phyloP scores from a whole-genome alignment of 2,113 vertebrate genomes.

The Caranx melampygus region DNA sequence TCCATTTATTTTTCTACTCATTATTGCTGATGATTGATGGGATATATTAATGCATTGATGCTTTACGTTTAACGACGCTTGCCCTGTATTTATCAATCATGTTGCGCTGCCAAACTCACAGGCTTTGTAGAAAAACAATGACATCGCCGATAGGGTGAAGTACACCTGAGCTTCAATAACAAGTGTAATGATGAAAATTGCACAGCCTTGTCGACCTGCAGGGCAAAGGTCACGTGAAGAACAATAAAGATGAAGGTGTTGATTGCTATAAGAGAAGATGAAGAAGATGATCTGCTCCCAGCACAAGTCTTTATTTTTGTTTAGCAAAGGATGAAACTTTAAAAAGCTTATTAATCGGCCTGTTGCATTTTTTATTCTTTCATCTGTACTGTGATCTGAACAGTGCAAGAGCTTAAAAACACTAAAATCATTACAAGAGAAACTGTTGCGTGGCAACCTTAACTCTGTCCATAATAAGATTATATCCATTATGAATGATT shows the following conservation, averaged over 20 bases:
- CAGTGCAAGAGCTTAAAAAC: neutral
- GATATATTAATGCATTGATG: slow-evolving; percentile 51
- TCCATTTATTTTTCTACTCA: slow-evolving; percentile 47
- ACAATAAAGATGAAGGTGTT: neutral
- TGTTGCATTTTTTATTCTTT: neutral
- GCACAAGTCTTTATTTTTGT: neutral
- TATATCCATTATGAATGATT: neutral
- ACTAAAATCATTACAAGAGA: neutral
- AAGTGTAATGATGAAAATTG: slow-evolving; percentile 16
- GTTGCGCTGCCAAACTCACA: slow-evolving; percentile 28
- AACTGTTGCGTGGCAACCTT: neutral
- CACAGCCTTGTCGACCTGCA: neutral
- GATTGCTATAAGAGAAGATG: neutral
- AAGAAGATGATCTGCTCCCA: neutral
- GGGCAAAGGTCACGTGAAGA: neutral
- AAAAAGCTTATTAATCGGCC: neutral
- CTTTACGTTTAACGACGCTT: slow-evolving; percentile 42
- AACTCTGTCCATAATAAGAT: neutral
- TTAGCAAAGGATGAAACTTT: neutral
- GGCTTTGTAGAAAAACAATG: slow-evolving; percentile 19
- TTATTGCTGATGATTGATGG: slow-evolving; percentile 59
- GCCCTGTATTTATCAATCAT: slow-evolving; percentile 50
- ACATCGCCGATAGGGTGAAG: slow-evolving; percentile 12
- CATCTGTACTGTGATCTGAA: neutral
- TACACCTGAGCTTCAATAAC: slow-evolving; percentile 1